Conservation (phyloP, 2,797 vertebrate species). For the Merluccius polli region DNA sequence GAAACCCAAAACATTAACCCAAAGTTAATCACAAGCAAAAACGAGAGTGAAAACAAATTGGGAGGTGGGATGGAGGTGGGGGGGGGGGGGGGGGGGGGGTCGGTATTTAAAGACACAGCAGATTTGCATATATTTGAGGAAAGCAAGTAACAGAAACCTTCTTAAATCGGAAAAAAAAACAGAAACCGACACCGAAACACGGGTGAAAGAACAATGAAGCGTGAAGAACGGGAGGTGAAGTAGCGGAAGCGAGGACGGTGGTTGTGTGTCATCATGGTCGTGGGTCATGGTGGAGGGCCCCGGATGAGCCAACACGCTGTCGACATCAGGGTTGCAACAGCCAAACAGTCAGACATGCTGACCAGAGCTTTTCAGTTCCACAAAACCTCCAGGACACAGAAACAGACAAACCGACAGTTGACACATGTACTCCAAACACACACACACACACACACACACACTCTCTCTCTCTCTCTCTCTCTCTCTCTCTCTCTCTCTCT, state of each 20-base stretch:
- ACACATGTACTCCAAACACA: conserved; percentile 3
- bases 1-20: conserved; percentile 25
- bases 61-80: background rate
- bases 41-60: background rate
- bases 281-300: background rate
- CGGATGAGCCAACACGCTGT: conserved; percentile 10
- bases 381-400: conserved; percentile 36
- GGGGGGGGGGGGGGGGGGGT: background rate
- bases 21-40: conserved; percentile 23
- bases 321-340: conserved; percentile 60
- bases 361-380: conserved; percentile 53
- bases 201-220: background rate
- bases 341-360: conserved; percentile 61
- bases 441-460: background rate
- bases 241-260: background rate
- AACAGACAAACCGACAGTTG: conserved; percentile 13
- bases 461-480: no score
- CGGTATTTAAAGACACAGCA: conserved; percentile 2
- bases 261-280: background rate
- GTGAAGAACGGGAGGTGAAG: background rate
- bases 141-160: background rate
- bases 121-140: background rate
- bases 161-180: background rate
- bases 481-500: no score
- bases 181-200: background rate